These are phyloP conservation scores for Tragopan temminckii DNA, from an alignment of 2,797 vertebrate species.

Conservation along the genomic window DNA sequence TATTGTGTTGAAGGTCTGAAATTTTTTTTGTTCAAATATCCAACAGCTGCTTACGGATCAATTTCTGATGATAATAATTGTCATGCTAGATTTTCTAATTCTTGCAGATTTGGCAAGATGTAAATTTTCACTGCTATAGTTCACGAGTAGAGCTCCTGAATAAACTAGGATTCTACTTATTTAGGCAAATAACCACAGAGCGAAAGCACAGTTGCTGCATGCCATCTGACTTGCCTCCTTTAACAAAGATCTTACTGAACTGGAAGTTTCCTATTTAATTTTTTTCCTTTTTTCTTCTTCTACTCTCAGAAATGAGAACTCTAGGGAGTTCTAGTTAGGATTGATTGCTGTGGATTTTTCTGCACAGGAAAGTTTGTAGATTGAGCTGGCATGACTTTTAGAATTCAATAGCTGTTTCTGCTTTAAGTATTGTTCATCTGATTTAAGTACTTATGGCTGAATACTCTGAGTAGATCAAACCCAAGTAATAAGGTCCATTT, in stretches of 20 bases:
- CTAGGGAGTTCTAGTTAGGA: not conserved
- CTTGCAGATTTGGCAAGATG: not conserved
- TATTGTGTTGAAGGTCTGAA: slow-evolving; percentile 3
- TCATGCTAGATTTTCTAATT: not conserved
- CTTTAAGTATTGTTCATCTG: not conserved
- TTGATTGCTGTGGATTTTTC: not conserved
- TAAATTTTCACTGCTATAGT: not conserved
- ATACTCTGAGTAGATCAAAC: not conserved
- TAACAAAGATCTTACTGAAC: not conserved
- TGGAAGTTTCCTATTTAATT: not conserved
- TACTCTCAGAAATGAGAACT: not conserved
- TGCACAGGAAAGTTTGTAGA: not conserved
- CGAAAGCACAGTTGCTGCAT: not conserved
- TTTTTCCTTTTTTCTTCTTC: not conserved
- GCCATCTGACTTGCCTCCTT: not conserved
- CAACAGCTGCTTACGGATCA: not conserved
- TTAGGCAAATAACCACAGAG: not conserved
- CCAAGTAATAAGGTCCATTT: not conserved
- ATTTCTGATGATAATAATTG: slow-evolving; percentile 4
- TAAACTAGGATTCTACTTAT: not conserved
- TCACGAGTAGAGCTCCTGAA: too few species aligned
- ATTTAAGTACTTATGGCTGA: not conserved
- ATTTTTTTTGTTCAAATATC: slow-evolving; percentile 4
- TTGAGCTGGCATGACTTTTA: not conserved
- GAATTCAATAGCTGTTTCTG: not conserved